Evolutionary conservation across 2,888 invertebrate species (phyloP), one percentile per base, ranked within the genome.

Genomic region (Operophtera brumata): DNA sequence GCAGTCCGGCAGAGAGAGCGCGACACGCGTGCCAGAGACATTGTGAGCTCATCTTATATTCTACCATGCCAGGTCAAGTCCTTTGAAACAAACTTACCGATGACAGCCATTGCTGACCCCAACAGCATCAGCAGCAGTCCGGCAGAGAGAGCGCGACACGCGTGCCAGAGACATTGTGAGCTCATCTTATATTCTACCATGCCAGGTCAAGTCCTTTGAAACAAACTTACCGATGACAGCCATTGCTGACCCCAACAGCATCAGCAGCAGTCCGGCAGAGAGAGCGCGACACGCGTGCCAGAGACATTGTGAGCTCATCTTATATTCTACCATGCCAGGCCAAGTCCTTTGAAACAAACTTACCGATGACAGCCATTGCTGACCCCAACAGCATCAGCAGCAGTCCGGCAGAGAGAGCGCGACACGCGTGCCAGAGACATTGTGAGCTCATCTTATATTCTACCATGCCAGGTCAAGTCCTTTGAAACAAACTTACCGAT

Each of bases 231-330:
- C 97, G 79, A 97, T 93, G 36, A 96, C 96, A 35, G 97, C 97
- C 98, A 98, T 98, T 51, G 96, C 95, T 52, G 96, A 95, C 14
- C 98, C 98, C 40, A 97, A 91, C 62, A 96, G 90, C 94, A 98
- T 96, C 61, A 98, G 91, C 62, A 97, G 90, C 62, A 97, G 91
- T 28, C 98, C 98, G 56, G 97, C 92, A 61, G 96, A 95, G 12
- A 98, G 92, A 20, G 97, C 97, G 68, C 97, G 95, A 82, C 97
- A 97, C 26, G 97, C 97, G 80, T 97, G 96, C 97, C 97, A 98
- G 64, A 98, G 91, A 80, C 97, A 97, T 75, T 94, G 92, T 41
- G 96, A 94, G 71, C 96, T 96, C 91, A 96, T 96, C 88, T 96
- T 96, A 56, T 20, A 20, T 20, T 20, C 2, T 2, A 20, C 20